A percentile compares a stretch with the other conserved stretches of the same genome.
phyloP scores from a whole-genome alignment of 2,888 invertebrate genomes.

The Sarcophaga subvicina region DNA sequence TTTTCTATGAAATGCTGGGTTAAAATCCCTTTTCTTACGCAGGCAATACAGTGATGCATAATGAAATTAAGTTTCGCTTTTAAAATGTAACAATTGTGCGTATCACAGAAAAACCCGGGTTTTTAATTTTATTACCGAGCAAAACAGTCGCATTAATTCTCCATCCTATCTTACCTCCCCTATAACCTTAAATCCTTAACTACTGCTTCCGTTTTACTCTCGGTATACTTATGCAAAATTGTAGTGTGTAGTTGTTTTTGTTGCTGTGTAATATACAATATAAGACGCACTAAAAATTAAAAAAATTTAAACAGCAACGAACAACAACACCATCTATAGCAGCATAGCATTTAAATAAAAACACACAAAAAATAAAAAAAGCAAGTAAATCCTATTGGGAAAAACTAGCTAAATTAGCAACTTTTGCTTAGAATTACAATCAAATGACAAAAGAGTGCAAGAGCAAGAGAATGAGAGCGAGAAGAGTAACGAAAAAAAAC shows the following conservation, averaged over 20 bases:
- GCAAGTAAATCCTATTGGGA: constrained; percentile 42
- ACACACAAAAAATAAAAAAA: neutral
- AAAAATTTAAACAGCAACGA: neutral
- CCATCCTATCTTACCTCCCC: neutral
- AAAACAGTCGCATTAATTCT: constrained; percentile 16
- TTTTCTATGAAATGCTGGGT: neutral
- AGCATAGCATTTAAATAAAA: neutral
- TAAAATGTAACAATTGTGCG: constrained; percentile 16
- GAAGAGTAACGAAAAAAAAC: constrained; percentile 18
- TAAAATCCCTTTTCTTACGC: neutral
- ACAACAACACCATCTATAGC: neutral
- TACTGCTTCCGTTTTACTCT: no score
- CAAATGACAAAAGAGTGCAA: neutral
- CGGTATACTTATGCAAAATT: no score
- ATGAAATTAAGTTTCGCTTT: constrained; percentile 31
- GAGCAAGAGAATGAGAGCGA: neutral
- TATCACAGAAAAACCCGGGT: neutral
- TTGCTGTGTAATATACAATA: neutral
- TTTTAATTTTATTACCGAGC: neutral
- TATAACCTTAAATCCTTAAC: no score
- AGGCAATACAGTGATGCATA: neutral
- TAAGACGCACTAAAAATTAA: constrained; percentile 15
- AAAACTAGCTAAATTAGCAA: constrained; percentile 65
- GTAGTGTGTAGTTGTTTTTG: neutral
- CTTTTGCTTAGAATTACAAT: constrained; percentile 42